phyloP scores from a whole-genome alignment of 1,140 invertebrate genomes.

The Nephila pilipes region DNA sequence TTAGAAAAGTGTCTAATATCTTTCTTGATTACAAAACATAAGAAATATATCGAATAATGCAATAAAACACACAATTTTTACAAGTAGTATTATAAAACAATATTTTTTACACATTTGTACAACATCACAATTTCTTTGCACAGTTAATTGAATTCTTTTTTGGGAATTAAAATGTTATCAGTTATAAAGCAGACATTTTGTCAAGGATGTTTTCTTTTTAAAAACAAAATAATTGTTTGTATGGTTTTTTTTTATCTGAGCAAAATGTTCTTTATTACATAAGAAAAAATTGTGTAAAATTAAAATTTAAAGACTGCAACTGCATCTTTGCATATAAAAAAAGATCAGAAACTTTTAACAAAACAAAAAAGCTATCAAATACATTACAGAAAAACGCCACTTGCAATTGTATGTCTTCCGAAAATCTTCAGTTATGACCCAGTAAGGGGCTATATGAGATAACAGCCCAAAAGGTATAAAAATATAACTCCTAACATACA shows the following conservation, averaged over 20 bases:
- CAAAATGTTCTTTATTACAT: no score
- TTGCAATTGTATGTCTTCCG: neutral
- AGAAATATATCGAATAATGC: neutral
- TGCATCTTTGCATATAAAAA: no score
- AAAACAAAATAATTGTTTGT: no score
- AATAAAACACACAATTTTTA: slow-evolving; percentile 21
- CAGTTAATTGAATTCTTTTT: neutral
- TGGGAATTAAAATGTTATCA: neutral
- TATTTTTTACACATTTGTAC: slow-evolving; percentile 20
- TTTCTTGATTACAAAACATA: neutral
- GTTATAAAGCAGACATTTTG: neutral
- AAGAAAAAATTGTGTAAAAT: no score
- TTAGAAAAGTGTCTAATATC: neutral
- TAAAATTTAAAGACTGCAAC: no score
- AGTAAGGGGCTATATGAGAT: neutral
- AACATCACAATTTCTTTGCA: neutral
- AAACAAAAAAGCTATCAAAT: neutral
- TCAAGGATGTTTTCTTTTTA: no score
- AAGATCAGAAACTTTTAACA: no score
- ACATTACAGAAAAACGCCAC: neutral
- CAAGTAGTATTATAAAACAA: slow-evolving; percentile 1
- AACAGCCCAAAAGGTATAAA: slow-evolving; percentile 40
- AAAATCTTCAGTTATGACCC: neutral
- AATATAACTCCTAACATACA: slow-evolving; percentile 31
- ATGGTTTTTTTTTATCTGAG: no score